Evolutionary conservation across 2,797 vertebrate genomes (phyloP).

Genomic region (Neosalanx taihuensis): DNA sequence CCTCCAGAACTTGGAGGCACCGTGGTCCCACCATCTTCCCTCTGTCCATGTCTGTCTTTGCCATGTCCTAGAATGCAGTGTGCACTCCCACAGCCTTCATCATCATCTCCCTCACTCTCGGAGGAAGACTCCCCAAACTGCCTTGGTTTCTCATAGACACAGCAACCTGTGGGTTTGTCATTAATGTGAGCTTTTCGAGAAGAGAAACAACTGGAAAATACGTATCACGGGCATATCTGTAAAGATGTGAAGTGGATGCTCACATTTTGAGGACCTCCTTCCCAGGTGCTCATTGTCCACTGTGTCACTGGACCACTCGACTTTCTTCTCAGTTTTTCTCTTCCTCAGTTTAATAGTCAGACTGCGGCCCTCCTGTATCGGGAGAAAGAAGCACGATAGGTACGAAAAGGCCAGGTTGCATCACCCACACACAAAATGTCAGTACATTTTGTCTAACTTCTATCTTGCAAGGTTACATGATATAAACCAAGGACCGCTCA

Average conservation of each 20-base stretch:
- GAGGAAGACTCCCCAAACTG: conserved; percentile 91
- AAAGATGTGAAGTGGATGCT: conserved; percentile 50
- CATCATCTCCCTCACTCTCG: conserved; percentile 89
- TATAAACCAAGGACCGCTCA: too few species aligned
- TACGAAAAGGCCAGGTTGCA: too few species aligned
- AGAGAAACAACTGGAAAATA: neutral
- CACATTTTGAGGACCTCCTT: conserved; percentile 91
- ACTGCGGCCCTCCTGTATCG: conserved; percentile 84
- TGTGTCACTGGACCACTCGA: conserved; percentile 94
- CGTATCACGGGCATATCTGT: neutral
- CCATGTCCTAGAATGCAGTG: conserved; percentile 89
- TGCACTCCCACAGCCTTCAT: conserved; percentile 86
- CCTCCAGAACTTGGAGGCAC: conserved; percentile 72
- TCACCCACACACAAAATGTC: neutral
- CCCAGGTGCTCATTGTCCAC: conserved; percentile 94
- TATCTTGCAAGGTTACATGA: too few species aligned
- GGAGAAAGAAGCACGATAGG: too few species aligned
- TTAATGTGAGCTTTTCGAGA: neutral
- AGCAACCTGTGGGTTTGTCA: conserved; percentile 78
- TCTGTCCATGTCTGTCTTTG: conserved; percentile 68
- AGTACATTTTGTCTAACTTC: neutral
- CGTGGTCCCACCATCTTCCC: conserved; percentile 50
- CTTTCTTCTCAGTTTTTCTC: conserved; percentile 92
- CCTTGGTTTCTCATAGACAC: conserved; percentile 89
- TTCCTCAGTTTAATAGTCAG: conserved; percentile 91